A percentile compares a stretch with the other conserved stretches of the same genome.
phyloP scores from a whole-genome alignment of 2,888 invertebrate genomes.

The Rhagophthalmus giganteus region DNA sequence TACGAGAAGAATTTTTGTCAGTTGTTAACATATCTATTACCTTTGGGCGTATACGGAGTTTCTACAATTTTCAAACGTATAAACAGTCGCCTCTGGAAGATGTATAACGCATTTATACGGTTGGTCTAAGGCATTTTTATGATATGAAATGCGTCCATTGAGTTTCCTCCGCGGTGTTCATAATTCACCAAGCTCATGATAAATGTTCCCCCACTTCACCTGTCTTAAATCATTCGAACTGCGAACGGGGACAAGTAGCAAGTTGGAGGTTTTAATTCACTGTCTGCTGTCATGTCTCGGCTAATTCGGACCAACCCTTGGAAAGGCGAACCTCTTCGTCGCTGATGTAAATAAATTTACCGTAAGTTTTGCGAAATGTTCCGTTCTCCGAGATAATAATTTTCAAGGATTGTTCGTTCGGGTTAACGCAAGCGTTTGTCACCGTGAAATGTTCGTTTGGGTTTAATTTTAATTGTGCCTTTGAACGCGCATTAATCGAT shows the following conservation, averaged over 20 bases:
- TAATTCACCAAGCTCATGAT: conserved; percentile 49
- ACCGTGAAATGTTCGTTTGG: too few relatives aligned
- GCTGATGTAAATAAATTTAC: conserved; percentile 44
- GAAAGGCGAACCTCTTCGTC: conserved; percentile 33
- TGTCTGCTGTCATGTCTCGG: conserved; percentile 42
- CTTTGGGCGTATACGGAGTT: neutral
- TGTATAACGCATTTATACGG: conserved; percentile 43
- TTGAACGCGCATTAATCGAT: too few relatives aligned
- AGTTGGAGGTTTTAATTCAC: conserved; percentile 44
- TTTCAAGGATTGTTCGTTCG: conserved; percentile 33
- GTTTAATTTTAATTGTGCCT: too few relatives aligned
- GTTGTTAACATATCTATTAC: too few relatives aligned
- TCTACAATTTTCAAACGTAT: conserved; percentile 11
- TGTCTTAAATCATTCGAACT: conserved; percentile 46
- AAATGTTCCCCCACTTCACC: conserved; percentile 48
- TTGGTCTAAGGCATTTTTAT: conserved; percentile 42
- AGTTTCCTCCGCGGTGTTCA: conserved; percentile 46
- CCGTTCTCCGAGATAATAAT: conserved; percentile 36
- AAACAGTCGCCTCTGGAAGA: conserved; percentile 24
- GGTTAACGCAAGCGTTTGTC: conserved; percentile 38
- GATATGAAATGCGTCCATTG: conserved; percentile 48
- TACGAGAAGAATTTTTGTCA: too few relatives aligned
- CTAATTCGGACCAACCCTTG: conserved; percentile 39
- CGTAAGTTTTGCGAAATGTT: conserved; percentile 32
- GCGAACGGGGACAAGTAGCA: conserved; percentile 37